Evolutionary conservation across 1,140 invertebrate species (phyloP).

Genomic region (Brachionus sp.): DNA sequence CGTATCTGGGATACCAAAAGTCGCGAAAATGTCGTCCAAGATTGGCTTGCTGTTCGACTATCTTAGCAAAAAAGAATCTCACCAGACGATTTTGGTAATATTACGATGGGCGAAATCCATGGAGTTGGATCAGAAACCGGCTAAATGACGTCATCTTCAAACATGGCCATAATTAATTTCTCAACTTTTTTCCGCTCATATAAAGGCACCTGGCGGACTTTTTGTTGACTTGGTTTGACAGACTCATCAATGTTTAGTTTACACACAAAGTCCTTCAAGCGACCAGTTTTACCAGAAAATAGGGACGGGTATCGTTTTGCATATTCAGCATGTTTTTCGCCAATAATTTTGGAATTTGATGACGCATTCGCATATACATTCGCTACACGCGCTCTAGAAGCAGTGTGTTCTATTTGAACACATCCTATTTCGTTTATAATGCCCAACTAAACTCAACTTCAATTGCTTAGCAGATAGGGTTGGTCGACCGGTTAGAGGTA

Average conservation of each 20-base stretch:
- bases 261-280: neutral
- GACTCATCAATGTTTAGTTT: slow-evolving; percentile 13
- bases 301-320: neutral
- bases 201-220: neutral
- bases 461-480: neutral
- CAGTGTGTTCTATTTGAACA: neutral
- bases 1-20: slow-evolving; percentile 48
- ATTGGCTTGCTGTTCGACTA: neutral
- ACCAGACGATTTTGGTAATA: slow-evolving; percentile 50
- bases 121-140: slow-evolving; percentile 49
- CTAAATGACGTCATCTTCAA: slow-evolving; percentile 49
- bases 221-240: neutral
- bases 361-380: neutral
- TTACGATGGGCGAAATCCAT: slow-evolving; percentile 52
- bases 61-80: slow-evolving; percentile 33
- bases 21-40: slow-evolving; percentile 48
- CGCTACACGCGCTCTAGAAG: neutral
- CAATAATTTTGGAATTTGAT: neutral
- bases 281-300: slow-evolving; percentile 22
- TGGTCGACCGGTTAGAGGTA: no score
- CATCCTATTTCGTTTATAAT: neutral
- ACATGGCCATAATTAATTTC: neutral
- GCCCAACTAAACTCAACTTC: neutral
- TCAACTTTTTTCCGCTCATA: neutral
- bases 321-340: neutral